phyloP scores from a whole-genome alignment of 2,113 vertebrate species.

The Mustelus asterias region DNA sequence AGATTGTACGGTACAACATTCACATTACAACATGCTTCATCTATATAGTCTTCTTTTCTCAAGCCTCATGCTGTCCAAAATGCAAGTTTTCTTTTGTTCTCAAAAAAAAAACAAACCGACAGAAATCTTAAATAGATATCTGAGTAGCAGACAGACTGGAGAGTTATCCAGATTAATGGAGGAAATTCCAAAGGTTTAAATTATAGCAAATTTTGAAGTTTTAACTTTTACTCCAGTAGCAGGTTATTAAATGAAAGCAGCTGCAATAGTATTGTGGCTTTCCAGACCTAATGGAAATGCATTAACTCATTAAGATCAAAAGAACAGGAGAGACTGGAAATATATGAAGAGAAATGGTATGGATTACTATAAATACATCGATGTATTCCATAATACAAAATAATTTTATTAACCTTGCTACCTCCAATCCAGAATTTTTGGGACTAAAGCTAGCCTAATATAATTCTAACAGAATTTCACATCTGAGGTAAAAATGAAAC shows the following conservation, averaged over 20 bases:
- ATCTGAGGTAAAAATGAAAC: conserved; percentile 2
- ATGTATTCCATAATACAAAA: not conserved
- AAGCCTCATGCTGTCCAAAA: not conserved
- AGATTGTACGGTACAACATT: not conserved
- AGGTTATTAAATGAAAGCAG: conserved; percentile 28
- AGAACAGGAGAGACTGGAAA: not conserved
- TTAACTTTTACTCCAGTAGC: conserved; percentile 20
- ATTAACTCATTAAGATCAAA: conserved; percentile 34
- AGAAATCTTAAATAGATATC: not conserved
- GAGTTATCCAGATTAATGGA: not conserved
- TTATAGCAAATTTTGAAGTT: not conserved
- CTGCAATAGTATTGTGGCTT: not conserved
- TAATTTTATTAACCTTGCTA: not conserved
- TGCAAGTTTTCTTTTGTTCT: not conserved
- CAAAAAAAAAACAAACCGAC: not conserved
- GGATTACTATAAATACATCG: conserved; percentile 17
- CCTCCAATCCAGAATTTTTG: not conserved
- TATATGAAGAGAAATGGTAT: conserved; percentile 16
- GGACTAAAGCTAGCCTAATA: not conserved
- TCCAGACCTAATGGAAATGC: conserved; percentile 20
- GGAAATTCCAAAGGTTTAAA: not conserved
- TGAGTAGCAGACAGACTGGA: not conserved
- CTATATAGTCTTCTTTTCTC: not conserved
- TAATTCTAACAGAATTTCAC: not conserved
- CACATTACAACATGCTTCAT: not conserved